Evolutionary conservation across 2,797 vertebrate species (phyloP), one percentile per base, ranked within the genome.

Genomic region (Pipistrellus nathusii): DNA sequence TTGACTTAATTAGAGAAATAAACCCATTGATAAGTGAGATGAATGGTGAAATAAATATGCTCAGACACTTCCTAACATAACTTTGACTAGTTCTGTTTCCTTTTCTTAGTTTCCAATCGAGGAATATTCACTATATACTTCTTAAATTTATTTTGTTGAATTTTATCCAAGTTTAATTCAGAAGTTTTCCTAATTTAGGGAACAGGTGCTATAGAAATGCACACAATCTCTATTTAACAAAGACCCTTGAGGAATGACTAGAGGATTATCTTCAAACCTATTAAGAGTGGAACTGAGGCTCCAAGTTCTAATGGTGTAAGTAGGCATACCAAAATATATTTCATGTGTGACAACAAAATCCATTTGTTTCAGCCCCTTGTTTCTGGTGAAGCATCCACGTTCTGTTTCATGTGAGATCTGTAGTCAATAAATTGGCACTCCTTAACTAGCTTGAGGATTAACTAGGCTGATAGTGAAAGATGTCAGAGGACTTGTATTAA

Each of bases 81-180:
- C 51, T 51, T 62, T 64, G 0, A 57, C 95, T 88, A 91, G 55
- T 96, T 96, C 30, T 95, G 35, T 85, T 80, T 92, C 11, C 11
- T 93, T 95, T 91, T 10, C 5, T 48, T 59, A 25, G 6, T 95
- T 93, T 90, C 17, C 9, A 88, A 15, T 12, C 27, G 4, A 89
- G 20, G 9, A 15, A 1, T 46, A 12, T 93, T 91, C 14, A 44
- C 81, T 95, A 15, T 85, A 90, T 73, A n/a, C 59, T 69, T 59
- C 55, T 92, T 95, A n/a, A 35, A 46, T 95, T 91, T 84, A 88
- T 87, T 96, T 94, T 95, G 84, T 97, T 97, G 81, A 95, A 69
- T 59, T 93, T 95, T 93, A 78, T 88, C 71, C 8, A 20, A 48
- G 30, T 78, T 95, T 93, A 96, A 93, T 91, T 96, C 55, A 94